Evolutionary conservation across 2,888 invertebrate species (phyloP).

Genomic region (Koerneria pararmatus): DNA sequence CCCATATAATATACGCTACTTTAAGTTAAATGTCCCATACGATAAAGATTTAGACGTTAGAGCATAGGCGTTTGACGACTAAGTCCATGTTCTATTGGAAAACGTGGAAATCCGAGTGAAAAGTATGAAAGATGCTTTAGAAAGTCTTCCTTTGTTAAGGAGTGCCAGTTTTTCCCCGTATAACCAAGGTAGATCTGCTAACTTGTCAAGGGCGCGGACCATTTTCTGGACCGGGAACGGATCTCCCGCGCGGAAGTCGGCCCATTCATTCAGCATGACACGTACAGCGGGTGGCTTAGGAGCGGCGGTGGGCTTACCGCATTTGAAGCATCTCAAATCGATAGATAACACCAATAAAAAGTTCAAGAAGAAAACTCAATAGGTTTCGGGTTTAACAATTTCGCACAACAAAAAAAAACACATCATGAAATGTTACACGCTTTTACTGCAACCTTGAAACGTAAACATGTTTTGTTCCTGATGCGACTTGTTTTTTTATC

Average conservation of each 20-base stretch:
- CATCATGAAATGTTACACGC: too few relatives aligned
- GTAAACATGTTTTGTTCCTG: too few relatives aligned
- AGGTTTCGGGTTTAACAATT: not conserved
- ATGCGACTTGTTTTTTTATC: too few relatives aligned
- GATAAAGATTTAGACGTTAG: not conserved
- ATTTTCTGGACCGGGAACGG: conserved; percentile 41
- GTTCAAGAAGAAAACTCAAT: not conserved
- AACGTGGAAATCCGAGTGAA: too few relatives aligned
- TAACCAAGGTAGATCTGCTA: not conserved
- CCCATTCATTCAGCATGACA: conserved; percentile 54
- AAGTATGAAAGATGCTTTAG: too few relatives aligned
- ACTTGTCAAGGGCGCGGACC: conserved; percentile 41
- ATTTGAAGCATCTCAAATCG: too few relatives aligned
- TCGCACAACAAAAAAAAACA: not conserved
- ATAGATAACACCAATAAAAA: not conserved
- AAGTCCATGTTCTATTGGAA: too few relatives aligned
- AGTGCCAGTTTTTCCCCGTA: too few relatives aligned
- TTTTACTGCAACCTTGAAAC: too few relatives aligned
- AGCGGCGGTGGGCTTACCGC: too few relatives aligned
- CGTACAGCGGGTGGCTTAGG: conserved; percentile 26
- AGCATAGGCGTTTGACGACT: conserved; percentile 1
- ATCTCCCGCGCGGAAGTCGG: conserved; percentile 50
- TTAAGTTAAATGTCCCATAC: not conserved
- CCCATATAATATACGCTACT: not conserved
- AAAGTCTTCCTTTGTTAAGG: too few relatives aligned